Percentiles rank a stretch among this genome's conserved stretches.
These are phyloP conservation scores for Odontesthes bonariensis DNA, from an alignment of 2,113 vertebrate genomes.

Conservation along the genomic window DNA sequence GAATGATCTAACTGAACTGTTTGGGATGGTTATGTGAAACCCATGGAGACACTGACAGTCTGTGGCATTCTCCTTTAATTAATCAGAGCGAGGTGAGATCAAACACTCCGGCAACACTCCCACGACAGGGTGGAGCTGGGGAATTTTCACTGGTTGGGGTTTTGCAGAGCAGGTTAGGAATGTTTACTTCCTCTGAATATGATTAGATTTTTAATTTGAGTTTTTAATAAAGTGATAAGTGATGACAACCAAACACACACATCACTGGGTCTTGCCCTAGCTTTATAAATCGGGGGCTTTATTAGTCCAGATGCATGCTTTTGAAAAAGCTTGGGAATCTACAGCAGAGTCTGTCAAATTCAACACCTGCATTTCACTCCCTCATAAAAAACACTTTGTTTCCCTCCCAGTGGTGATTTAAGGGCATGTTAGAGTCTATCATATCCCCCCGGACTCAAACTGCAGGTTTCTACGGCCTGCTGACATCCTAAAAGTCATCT, in stretches of 20 bases:
- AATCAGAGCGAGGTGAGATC: constrained; percentile 66
- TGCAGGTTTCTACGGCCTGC: constrained; percentile 38
- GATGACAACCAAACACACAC: constrained; percentile 44
- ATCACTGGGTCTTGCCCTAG: constrained; percentile 35
- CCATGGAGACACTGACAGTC: constrained; percentile 66
- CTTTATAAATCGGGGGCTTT: constrained; percentile 63
- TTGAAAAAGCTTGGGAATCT: constrained; percentile 70
- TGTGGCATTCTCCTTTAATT: constrained; percentile 72
- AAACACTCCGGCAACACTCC: constrained; percentile 58
- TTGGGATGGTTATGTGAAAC: constrained; percentile 56
- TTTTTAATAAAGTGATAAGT: constrained; percentile 62
- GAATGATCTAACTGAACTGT: constrained; percentile 43
- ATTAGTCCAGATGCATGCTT: constrained; percentile 77
- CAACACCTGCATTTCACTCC: constrained; percentile 75
- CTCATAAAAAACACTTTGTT: constrained; percentile 68
- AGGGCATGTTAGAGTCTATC: constrained; percentile 53
- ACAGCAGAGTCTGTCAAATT: constrained; percentile 61
- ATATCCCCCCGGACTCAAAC: constrained; percentile 47
- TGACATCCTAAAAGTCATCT: constrained; percentile 65
- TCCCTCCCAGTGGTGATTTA: constrained; percentile 68
- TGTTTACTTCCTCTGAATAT: constrained; percentile 38
- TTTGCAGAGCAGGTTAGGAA: neutral
- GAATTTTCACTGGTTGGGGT: constrained; percentile 4
- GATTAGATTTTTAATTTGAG: constrained; percentile 44
- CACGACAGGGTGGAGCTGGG: constrained; percentile 31